Evolutionary conservation across 2,888 invertebrate species (phyloP).

Genomic region (Trissolcus brochymenae): DNA sequence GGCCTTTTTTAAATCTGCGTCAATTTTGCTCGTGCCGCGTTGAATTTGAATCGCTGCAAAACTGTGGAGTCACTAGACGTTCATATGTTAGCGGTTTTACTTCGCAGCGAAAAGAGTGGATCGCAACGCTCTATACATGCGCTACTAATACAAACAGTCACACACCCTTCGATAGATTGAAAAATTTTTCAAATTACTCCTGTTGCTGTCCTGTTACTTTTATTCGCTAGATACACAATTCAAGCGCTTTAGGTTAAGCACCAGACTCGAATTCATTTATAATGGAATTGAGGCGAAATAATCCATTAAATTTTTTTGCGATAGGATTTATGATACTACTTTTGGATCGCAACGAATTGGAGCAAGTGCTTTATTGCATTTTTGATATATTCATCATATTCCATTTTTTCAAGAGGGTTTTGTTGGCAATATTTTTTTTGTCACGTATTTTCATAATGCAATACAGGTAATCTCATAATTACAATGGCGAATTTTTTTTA

Average conservation of each 20-base stretch:
- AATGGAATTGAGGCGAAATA: conserved; percentile 48
- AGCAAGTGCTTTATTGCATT: conserved; percentile 6
- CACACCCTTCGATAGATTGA: conserved; percentile 58
- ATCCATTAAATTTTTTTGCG: conserved; percentile 37
- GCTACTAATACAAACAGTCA: conserved; percentile 58
- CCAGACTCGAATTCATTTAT: conserved; percentile 50
- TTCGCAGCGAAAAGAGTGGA: conserved; percentile 62
- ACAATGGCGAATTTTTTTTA: too few species aligned
- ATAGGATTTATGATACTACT: conserved; percentile 8
- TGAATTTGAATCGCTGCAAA: conserved; percentile 74
- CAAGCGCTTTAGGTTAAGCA: conserved; percentile 51
- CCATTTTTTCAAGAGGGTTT: too few species aligned
- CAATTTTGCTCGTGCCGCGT: conserved; percentile 71
- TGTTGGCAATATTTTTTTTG: too few species aligned
- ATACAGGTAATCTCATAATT: too few species aligned
- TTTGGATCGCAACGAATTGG: background rate
- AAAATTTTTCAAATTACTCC: conserved; percentile 60
- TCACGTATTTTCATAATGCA: too few species aligned
- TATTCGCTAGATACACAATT: conserved; percentile 51
- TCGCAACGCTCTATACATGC: conserved; percentile 47
- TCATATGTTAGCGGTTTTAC: conserved; percentile 75
- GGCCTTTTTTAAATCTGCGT: conserved; percentile 72
- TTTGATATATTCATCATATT: conserved; percentile 4
- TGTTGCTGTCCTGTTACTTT: conserved; percentile 49
- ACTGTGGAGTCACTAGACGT: conserved; percentile 74